Percentiles rank a stretch among this genome's conserved stretches.
phyloP scores from a whole-genome alignment of 2,113 vertebrate genomes.

The Bufo bufo region DNA sequence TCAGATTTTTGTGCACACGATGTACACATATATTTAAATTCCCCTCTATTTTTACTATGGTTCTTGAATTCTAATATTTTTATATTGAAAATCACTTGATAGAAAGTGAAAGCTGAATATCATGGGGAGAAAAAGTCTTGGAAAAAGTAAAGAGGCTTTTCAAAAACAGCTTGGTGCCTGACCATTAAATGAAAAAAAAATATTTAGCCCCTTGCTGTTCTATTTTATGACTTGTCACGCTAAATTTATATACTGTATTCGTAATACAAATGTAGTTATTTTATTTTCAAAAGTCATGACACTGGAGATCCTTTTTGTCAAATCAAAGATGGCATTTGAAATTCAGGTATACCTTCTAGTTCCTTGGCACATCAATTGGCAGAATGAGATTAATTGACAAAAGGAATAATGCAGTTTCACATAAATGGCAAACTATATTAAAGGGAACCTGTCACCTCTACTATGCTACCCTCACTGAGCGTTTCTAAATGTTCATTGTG shows the following conservation, averaged over 20 bases:
- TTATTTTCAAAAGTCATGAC: not conserved
- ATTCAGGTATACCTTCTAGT: not conserved
- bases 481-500: too few species aligned
- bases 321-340: too few species aligned
- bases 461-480: too few species aligned
- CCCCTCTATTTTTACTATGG: constrained; percentile 6
- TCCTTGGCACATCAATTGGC: not conserved
- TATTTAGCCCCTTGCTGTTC: not conserved
- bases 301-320: too few species aligned
- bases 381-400: not conserved
- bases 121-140: not conserved
- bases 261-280: not conserved
- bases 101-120: not conserved
- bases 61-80: not conserved
- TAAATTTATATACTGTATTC: not conserved
- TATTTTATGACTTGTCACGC: not conserved
- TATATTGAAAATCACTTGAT: not conserved
- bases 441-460: not conserved
- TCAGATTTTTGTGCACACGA: constrained; percentile 34
- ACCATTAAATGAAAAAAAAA: not conserved
- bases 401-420: not conserved
- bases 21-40: constrained; percentile 23
- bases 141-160: not conserved
- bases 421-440: not conserved
- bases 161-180: not conserved